Evolutionary conservation across 2,113 vertebrate species (phyloP).

Genomic region (Fukomys damarensis): DNA sequence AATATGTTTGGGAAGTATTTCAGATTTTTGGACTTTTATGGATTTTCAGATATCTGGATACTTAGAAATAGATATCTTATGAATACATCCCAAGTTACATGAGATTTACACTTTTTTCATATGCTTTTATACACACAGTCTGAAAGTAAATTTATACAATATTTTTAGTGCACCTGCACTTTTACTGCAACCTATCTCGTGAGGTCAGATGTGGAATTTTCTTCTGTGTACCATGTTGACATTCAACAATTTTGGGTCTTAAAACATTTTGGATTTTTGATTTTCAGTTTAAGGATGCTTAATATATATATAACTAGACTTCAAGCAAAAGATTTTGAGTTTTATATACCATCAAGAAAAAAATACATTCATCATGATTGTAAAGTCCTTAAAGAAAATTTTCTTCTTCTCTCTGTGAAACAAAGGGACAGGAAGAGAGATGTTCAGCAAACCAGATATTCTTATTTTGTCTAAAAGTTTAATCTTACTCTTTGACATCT

Average conservation of each 20-base stretch:
- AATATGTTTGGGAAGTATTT: background rate
- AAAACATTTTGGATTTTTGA: background rate
- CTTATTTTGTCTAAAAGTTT: background rate
- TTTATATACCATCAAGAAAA: background rate
- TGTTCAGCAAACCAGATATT: background rate
- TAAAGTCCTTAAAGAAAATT: background rate
- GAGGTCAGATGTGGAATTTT: background rate
- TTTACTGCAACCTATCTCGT: background rate
- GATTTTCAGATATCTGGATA: background rate
- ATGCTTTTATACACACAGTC: background rate
- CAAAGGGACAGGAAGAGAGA: background rate
- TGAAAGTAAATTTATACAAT: background rate
- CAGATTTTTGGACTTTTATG: background rate
- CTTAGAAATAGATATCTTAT: background rate
- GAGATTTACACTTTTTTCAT: background rate
- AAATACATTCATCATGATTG: background rate
- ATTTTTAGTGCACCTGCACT: background rate
- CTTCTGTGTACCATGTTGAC: background rate
- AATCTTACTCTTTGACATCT: slow-evolving; percentile 6
- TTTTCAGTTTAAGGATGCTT: background rate
- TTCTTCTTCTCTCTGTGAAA: background rate
- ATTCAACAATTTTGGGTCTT: background rate
- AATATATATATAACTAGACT: background rate
- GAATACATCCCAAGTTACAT: background rate
- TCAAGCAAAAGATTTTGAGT: background rate